Conservation (phyloP, 2,888 invertebrate genomes). For the Dioctria linearis region DNA sequence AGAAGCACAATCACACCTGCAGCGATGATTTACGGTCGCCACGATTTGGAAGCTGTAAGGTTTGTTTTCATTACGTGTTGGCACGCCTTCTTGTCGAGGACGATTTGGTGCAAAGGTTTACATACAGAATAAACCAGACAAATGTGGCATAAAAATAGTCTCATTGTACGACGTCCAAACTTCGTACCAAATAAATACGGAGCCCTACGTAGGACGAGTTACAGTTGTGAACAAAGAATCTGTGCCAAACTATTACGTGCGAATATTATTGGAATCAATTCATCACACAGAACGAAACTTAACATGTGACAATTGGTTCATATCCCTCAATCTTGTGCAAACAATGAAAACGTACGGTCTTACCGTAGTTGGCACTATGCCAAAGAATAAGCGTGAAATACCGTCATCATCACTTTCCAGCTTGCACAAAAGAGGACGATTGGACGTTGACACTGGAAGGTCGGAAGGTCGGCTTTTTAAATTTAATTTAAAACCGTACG, state of each 20-base stretch:
- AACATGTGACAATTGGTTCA: slow-evolving; percentile 52
- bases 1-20: too few species aligned
- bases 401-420: slow-evolving; percentile 1
- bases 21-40: too few species aligned
- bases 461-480: too few species aligned
- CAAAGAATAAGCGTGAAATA: slow-evolving; percentile 52
- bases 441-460: too few species aligned
- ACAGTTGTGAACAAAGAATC: slow-evolving; percentile 26
- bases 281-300: slow-evolving; percentile 50
- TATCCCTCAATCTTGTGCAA: slow-evolving; percentile 46
- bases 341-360: slow-evolving; percentile 52
- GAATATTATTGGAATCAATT: slow-evolving; percentile 45
- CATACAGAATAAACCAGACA: not conserved
- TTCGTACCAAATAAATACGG: slow-evolving; percentile 48
- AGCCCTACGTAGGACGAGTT: slow-evolving; percentile 52
- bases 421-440: too few species aligned
- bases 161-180: slow-evolving; percentile 43
- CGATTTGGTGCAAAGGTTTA: not conserved
- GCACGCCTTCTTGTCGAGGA: not conserved
- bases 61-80: not conserved
- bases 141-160: not conserved
- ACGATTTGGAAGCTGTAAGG: not conserved
- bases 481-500: too few species aligned
- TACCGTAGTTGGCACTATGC: slow-evolving; percentile 52
- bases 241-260: slow-evolving; percentile 47